phyloP scores from a whole-genome alignment of 2,113 vertebrate species.

The Lophius piscatorius region DNA sequence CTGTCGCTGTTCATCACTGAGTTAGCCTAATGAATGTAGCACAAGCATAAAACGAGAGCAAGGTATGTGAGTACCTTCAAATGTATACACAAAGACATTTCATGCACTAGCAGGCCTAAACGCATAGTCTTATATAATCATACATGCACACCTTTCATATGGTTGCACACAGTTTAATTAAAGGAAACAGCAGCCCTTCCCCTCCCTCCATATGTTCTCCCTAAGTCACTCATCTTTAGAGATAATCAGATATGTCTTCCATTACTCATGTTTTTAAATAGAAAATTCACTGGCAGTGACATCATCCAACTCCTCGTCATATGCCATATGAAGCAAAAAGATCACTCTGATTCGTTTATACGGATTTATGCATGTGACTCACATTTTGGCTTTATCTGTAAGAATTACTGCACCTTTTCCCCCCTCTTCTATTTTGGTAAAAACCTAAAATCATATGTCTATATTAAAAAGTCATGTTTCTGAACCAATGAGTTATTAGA shows the following conservation, averaged over 20 bases:
- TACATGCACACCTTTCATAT: constrained; percentile 33
- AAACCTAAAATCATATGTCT: too few species aligned
- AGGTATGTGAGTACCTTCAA: constrained; percentile 1
- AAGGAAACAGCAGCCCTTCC: constrained; percentile 3
- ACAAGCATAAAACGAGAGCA: too few species aligned
- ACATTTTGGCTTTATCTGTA: too few species aligned
- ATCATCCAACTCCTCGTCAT: constrained; percentile 39
- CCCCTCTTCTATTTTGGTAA: too few species aligned
- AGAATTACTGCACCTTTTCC: too few species aligned
- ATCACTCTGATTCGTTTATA: too few species aligned
- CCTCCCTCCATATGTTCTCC: not conserved
- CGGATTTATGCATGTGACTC: too few species aligned
- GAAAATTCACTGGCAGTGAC: constrained; percentile 51
- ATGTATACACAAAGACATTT: not conserved
- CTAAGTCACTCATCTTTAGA: not conserved
- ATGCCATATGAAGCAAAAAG: too few species aligned
- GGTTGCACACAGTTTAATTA: constrained; percentile 32
- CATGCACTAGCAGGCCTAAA: constrained; percentile 5
- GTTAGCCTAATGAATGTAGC: not conserved
- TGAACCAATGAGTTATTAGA: too few species aligned
- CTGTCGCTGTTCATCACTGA: constrained; percentile 21
- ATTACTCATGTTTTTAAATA: constrained; percentile 49
- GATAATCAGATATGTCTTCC: constrained; percentile 28
- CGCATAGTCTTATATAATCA: constrained; percentile 37
- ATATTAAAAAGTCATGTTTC: too few species aligned